Evolutionary conservation across 2,888 invertebrate genomes (phyloP), one percentile per base, ranked within the genome.

Genomic region (Andricus curvator): DNA sequence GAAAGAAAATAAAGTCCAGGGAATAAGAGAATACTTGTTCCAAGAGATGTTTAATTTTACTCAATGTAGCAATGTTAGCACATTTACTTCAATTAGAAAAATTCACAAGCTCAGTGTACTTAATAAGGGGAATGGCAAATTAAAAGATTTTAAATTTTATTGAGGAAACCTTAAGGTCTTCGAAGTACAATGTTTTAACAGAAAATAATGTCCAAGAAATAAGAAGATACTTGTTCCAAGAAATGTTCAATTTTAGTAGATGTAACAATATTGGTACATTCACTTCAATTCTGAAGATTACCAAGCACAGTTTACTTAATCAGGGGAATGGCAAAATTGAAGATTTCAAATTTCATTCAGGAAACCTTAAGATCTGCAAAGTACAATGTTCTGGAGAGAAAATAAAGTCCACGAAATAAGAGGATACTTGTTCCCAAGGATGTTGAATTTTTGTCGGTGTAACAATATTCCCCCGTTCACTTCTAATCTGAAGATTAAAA

Each of bases 321-420:
- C 6, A 33, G 33, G 33, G 33, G 33, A 33, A 33, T 33, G 6
- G 0, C 33, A 33, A 8, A 33, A 3, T 33, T 6, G 3, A 33
- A 33, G 33, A 33, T 33, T 33, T 33, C 6, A 0, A 33, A 33
- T 33, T 33, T 6, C 6, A 33, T 33, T 33, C 1, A 33, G 6
- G 0, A 33, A 33, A 33, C 6, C 33, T 33, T 33, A 33, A 0
- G 6, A 6, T 33, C 8, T 33, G 5, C 8, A 80, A 60, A 60
- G 83, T 82, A 80, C 78, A 25, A 4, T 70, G 25, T 70, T 48
- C 20, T 51, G 33, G 33, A 70, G 37, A 79, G 33, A 79, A 62
- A 70, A 70, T 51, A 29, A 51, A 29, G 29, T 25, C 4, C 48
- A 29, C 29, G 44, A 51, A 70, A 70, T 48, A 29, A 51, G 22